Evolutionary conservation across 2,113 vertebrate genomes (phyloP), one percentile per base, ranked within the genome.

Genomic region (Rhinogobius similis): DNA sequence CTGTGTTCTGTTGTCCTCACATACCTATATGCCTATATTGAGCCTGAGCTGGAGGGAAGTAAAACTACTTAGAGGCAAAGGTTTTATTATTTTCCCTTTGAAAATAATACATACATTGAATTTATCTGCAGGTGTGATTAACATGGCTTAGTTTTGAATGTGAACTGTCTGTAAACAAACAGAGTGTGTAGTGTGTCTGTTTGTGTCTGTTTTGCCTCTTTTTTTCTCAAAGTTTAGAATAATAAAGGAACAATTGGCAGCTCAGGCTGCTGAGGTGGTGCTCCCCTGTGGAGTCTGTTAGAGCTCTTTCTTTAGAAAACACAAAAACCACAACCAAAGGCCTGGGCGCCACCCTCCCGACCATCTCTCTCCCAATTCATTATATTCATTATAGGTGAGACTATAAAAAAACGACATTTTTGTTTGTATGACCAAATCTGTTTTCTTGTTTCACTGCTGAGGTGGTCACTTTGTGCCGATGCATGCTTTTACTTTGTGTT

Each of bases 211-310:
- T 68, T 82, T 73, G 72, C 73, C 46, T 41, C 16, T 32, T 58
- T n/a, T n/a, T n/a, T 43, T 32, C 9, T 48, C 52, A 73, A 73
- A 63, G 29, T 26, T 39, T 70, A 39, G 16, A 32, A 77, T 53
- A 79, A 84, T 69, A 84, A 76, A 77, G 41, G 32, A 52, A 69
- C 61, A 81, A 84, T 84, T 70, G 70, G 66, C 61, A 65, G 66
- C 82, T 77, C 27, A 70, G 44, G 39, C 29, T 39, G 39, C 44
- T 18, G 14, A 59, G 48, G 39, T 41, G 20, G 39, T 62, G n/a
- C 4, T 62, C 58, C 44, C 10, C 29, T 50, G 10, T 72, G 38
- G 23, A 59, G 36, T 68, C 23, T 61, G 32, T 62, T 27, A 58
- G 48, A 70, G 26, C 1, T 43, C 43, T 36, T 67, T 75, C 64